A percentile compares a stretch with the other conserved stretches of the same genome.
These are phyloP conservation scores for Myocastor coypus DNA, from an alignment of 2,113 vertebrate genomes.

Conservation along the genomic window DNA sequence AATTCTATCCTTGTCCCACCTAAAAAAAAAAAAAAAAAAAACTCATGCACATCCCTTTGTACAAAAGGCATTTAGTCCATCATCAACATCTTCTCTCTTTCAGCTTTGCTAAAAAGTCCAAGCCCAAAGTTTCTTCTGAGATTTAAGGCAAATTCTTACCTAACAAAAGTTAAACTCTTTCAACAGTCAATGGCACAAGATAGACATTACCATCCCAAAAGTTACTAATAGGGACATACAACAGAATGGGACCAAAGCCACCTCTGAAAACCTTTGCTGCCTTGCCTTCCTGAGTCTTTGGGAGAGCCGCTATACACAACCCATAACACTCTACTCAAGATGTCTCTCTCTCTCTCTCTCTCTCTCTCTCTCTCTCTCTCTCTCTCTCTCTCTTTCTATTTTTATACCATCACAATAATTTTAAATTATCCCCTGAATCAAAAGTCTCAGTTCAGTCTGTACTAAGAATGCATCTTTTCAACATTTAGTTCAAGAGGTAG, in stretches of 20 bases:
- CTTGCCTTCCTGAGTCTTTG: not conserved
- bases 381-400: not conserved
- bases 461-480: not conserved
- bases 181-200: too few relatives aligned
- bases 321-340: not conserved
- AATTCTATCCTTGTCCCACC: too few relatives aligned
- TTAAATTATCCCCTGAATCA: not conserved
- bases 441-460: not conserved
- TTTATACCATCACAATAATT: not conserved
- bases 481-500: not conserved
- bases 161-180: too few relatives aligned
- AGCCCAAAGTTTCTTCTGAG: too few relatives aligned
- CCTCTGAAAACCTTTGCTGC: not conserved
- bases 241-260: not conserved
- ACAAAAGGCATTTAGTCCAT: not conserved
- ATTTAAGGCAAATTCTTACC: too few relatives aligned
- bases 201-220: too few relatives aligned
- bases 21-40: not conserved
- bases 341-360: not conserved
- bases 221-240: too few relatives aligned
- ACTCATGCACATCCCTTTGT: too few relatives aligned
- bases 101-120: not conserved
- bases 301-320: not conserved
- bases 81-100: not conserved
- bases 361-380: not conserved